phyloP scores from a whole-genome alignment of 53 echinoderm and acorn worm genomes.

The Henricia sp. region DNA sequence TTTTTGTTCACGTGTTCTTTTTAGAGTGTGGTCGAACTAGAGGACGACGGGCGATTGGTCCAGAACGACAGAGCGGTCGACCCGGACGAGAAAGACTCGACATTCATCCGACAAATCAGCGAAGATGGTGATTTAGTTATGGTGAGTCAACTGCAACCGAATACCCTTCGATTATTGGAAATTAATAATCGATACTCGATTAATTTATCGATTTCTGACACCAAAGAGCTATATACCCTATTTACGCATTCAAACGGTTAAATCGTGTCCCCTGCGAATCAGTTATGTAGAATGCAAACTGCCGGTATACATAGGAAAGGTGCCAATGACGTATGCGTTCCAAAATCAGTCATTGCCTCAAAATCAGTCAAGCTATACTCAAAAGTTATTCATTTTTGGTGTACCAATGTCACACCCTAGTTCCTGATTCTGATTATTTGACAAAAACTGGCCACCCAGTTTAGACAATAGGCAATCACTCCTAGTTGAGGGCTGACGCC shows the following conservation, averaged over 20 bases:
- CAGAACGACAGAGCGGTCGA: conserved; percentile 38
- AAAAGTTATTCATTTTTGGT: too few species aligned
- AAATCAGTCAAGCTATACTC: too few species aligned
- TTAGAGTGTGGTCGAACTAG: conserved; percentile 44
- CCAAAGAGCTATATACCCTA: background rate
- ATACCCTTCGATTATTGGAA: background rate
- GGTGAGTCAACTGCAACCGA: conserved; percentile 8
- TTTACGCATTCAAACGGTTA: background rate
- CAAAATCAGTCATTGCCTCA: too few species aligned
- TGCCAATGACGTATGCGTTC: too few species aligned
- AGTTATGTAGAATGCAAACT: background rate
- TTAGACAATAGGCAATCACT: too few species aligned
- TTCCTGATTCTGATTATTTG: too few species aligned
- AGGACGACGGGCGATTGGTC: conserved; percentile 41
- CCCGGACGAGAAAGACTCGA: conserved; percentile 15
- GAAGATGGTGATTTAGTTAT: conserved; percentile 62
- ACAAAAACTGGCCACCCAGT: too few species aligned
- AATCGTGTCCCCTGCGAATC: background rate
- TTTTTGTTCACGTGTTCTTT: background rate
- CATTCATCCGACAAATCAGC: conserved; percentile 55
- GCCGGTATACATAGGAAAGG: too few species aligned
- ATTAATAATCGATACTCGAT: background rate
- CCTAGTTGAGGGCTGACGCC: too few species aligned
- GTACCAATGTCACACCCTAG: too few species aligned
- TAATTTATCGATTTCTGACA: background rate